A percentile compares a stretch with the other conserved stretches of the same genome.
Conservation (phyloP, 2,888 invertebrate species). For the Nomada ruficornis region DNA sequence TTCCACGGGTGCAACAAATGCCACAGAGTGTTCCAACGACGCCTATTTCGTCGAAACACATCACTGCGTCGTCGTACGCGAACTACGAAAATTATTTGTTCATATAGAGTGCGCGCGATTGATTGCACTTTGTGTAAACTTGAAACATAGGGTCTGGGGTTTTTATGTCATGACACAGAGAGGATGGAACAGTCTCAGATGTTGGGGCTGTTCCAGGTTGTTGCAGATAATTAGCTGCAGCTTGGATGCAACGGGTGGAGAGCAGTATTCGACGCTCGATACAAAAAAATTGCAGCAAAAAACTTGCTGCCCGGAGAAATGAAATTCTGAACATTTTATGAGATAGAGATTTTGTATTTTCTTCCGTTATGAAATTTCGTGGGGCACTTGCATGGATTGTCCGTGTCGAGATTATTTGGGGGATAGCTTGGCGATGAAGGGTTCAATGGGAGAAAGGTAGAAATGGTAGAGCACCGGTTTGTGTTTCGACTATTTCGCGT, state of each 20-base stretch:
- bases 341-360: neutral
- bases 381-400: neutral
- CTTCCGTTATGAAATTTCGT: neutral
- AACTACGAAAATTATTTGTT: constrained; percentile 89
- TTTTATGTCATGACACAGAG: neutral
- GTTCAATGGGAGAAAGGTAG: neutral
- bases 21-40: constrained; percentile 82
- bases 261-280: constrained; percentile 40
- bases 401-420: constrained; percentile 25
- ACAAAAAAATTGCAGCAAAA: neutral
- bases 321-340: neutral
- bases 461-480: neutral
- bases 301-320: neutral
- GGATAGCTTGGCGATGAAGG: neutral
- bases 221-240: neutral
- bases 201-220: neutral
- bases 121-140: neutral
- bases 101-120: constrained; percentile 83
- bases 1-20: constrained; percentile 73
- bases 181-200: neutral
- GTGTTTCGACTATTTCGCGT: constrained; percentile 30
- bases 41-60: constrained; percentile 80
- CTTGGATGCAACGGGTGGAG: constrained; percentile 14
- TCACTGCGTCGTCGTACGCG: constrained; percentile 84
- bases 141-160: no score